A percentile compares a stretch with the other conserved stretches of the same genome.
Conservation (phyloP, 2,797 vertebrate species). For the Propithecus deckenii region DNA sequence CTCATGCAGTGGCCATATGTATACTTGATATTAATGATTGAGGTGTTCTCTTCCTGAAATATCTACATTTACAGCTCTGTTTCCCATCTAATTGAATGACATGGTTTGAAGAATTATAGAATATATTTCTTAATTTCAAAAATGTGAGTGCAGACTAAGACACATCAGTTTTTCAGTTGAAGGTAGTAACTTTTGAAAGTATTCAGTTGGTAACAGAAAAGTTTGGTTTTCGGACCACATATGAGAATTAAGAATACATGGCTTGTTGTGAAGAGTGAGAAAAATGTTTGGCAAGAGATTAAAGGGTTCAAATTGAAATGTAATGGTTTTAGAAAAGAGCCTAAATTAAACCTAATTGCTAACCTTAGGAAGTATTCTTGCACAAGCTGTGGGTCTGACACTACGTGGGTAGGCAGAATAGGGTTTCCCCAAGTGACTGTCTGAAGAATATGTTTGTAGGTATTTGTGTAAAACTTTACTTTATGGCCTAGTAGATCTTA, state of each 20-base stretch:
- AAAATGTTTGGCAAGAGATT: not conserved
- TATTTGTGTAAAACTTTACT: not conserved
- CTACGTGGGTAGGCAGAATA: not conserved
- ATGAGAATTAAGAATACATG: not conserved
- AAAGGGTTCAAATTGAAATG: not conserved
- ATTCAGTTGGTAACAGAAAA: not conserved
- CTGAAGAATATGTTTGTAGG: not conserved
- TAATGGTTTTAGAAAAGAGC: not conserved
- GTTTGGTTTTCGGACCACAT: not conserved
- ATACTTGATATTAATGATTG: not conserved
- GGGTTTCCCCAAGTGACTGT: not conserved
- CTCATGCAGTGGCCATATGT: not conserved
- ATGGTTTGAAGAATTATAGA: not conserved
- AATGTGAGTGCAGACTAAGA: not conserved
- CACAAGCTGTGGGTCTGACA: not conserved
- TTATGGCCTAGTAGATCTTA: not conserved
- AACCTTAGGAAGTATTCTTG: not conserved
- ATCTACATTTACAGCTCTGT: not conserved
- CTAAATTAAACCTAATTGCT: not conserved
- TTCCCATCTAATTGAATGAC: not conserved
- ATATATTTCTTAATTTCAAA: slow-evolving; percentile 5
- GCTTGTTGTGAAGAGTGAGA: not conserved
- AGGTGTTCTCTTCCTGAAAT: not conserved
- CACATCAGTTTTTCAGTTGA: not conserved
- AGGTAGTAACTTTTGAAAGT: not conserved